phyloP scores from a whole-genome alignment of 2,113 vertebrate genomes.

The Sinocyclocheilus grahami region DNA sequence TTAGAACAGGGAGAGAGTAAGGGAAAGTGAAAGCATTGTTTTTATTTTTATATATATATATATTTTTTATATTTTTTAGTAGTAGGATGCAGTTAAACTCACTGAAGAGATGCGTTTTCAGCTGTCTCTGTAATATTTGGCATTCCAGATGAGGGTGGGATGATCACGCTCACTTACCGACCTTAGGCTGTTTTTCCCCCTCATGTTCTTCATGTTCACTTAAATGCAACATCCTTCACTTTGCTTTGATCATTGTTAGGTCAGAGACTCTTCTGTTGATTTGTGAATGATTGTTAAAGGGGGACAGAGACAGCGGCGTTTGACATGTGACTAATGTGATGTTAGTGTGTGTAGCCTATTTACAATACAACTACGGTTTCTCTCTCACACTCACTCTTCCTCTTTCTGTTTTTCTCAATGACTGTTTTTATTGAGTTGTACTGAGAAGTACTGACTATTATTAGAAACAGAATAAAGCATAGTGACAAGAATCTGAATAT shows the following conservation, averaged over 20 bases:
- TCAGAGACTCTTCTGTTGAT: slow-evolving; percentile 33
- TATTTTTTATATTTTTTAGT: too few species aligned
- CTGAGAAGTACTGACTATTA: neutral
- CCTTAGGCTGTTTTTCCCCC: too few species aligned
- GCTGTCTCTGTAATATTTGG: too few species aligned
- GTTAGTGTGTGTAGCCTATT: neutral
- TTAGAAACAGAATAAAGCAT: neutral
- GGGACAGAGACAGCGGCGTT: neutral
- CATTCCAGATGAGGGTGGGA: too few species aligned
- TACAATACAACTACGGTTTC: neutral
- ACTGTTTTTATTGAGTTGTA: neutral
- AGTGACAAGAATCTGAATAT: neutral
- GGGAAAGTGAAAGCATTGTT: too few species aligned
- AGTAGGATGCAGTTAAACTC: too few species aligned
- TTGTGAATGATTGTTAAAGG: slow-evolving; percentile 47
- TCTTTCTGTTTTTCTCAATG: neutral
- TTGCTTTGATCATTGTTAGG: slow-evolving; percentile 59
- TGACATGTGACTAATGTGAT: neutral
- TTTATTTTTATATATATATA: too few species aligned
- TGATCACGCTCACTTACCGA: too few species aligned
- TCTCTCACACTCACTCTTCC: neutral
- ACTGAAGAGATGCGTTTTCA: too few species aligned
- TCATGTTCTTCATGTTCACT: slow-evolving; percentile 29
- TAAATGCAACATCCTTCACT: slow-evolving; percentile 49
- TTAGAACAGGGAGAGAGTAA: too few species aligned